Percentiles rank a stretch among this genome's conserved stretches.
Evolutionary conservation across 2,888 invertebrate genomes (phyloP).

Genomic region (Pseudococcus viburni): DNA sequence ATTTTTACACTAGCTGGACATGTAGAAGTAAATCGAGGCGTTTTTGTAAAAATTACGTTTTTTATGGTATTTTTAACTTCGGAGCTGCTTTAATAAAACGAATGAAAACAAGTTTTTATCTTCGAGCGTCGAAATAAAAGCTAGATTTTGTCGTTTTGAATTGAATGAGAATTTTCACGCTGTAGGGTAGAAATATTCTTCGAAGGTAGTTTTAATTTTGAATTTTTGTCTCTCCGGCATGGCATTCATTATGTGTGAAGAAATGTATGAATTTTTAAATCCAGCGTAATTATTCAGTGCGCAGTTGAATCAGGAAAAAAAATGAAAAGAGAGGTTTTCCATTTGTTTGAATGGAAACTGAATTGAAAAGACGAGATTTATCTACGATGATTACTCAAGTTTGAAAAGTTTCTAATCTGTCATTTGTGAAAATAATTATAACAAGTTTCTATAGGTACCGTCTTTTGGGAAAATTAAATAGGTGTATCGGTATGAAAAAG

Average conservation of each 20-base stretch:
- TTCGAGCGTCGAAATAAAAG: neutral
- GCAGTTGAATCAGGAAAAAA: neutral
- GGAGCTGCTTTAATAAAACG: neutral
- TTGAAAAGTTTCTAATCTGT: neutral
- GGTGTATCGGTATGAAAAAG: neutral
- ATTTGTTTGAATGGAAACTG: neutral
- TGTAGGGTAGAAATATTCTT: neutral
- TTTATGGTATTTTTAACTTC: neutral
- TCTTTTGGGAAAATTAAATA: neutral
- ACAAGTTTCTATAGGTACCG: neutral
- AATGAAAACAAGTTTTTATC: neutral
- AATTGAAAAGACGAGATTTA: neutral
- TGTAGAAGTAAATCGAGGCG: neutral
- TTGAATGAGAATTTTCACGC: neutral
- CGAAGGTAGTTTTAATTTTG: neutral
- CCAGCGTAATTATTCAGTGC: neutral
- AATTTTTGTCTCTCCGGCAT: neutral
- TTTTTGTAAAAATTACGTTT: constrained; percentile 2
- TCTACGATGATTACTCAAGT: neutral
- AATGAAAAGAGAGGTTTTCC: neutral
- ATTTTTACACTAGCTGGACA: neutral
- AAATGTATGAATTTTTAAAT: neutral
- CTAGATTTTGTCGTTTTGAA: neutral
- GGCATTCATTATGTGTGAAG: neutral
- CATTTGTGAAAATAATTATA: neutral